These are phyloP conservation scores for Hipposideros larvatus DNA, from an alignment of 2,797 vertebrate genomes.

Conservation along the genomic window DNA sequence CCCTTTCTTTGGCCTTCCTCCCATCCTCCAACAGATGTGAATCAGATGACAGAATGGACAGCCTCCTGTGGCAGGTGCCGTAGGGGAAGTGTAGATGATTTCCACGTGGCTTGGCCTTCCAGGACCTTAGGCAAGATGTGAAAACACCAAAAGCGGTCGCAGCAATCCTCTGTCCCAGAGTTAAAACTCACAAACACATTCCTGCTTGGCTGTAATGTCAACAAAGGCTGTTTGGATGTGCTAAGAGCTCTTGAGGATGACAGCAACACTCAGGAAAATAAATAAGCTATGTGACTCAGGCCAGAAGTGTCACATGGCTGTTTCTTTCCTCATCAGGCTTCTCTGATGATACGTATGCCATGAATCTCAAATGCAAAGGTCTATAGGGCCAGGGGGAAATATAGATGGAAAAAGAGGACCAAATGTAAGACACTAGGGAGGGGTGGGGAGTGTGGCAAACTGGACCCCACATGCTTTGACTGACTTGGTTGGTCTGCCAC, in stretches of 20 bases:
- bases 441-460: background rate
- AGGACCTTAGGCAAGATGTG: background rate
- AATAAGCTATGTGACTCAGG: background rate
- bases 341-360: background rate
- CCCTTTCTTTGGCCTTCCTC: background rate
- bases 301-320: background rate
- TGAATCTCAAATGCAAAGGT: background rate
- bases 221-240: background rate
- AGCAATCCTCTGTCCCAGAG: background rate
- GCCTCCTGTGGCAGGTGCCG: background rate
- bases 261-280: background rate
- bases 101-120: background rate
- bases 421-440: background rate
- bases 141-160: no score
- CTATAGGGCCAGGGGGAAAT: background rate
- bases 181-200: background rate
- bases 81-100: background rate
- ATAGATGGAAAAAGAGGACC: background rate
- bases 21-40: background rate
- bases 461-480: background rate
- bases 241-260: background rate
- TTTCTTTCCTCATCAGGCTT: background rate
- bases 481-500: accelerated
- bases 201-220: background rate
- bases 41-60: background rate